Percentiles rank a stretch among this genome's conserved stretches.
Evolutionary conservation across 1,140 invertebrate genomes (phyloP).

Genomic region (Popillia japonica): DNA sequence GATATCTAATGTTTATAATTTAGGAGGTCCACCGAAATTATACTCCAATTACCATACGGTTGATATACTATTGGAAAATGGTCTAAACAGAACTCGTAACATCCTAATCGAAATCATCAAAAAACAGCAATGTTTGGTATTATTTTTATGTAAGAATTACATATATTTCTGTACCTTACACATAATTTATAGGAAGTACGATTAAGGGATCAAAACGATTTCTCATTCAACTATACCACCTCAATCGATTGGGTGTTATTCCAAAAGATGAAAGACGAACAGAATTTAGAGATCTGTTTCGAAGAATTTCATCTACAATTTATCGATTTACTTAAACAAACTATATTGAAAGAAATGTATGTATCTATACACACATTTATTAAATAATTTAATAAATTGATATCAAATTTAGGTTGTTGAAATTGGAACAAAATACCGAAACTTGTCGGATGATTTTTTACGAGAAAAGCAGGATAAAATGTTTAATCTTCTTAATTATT

Average conservation of each 20-base stretch:
- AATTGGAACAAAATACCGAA: constrained; percentile 37
- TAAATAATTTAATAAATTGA: background rate
- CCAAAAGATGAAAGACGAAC: constrained; percentile 42
- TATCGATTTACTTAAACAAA: constrained; percentile 43
- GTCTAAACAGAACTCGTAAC: background rate
- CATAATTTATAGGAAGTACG: constrained; percentile 41
- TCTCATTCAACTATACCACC: constrained; percentile 43
- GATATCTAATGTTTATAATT: background rate
- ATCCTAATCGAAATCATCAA: background rate
- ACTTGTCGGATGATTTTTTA: constrained; percentile 42
- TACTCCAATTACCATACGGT: background rate
- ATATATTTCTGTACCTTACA: background rate
- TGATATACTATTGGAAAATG: background rate
- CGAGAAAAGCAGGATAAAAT: constrained; percentile 43
- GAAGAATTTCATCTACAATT: constrained; percentile 43
- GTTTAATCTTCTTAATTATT: constrained; percentile 41
- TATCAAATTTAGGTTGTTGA: constrained; percentile 34
- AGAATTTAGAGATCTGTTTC: constrained; percentile 43
- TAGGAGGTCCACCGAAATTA: background rate
- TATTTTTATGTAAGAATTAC: background rate
- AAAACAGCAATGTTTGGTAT: constrained; percentile 3
- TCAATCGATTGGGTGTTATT: constrained; percentile 41
- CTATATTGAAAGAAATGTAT: constrained; percentile 35
- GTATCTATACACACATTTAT: background rate
- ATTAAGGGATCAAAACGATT: constrained; percentile 41